Percentiles rank a stretch among this genome's conserved stretches.
Conservation (phyloP, 2,113 vertebrate genomes). For the Craseonycteris thonglongyai region DNA sequence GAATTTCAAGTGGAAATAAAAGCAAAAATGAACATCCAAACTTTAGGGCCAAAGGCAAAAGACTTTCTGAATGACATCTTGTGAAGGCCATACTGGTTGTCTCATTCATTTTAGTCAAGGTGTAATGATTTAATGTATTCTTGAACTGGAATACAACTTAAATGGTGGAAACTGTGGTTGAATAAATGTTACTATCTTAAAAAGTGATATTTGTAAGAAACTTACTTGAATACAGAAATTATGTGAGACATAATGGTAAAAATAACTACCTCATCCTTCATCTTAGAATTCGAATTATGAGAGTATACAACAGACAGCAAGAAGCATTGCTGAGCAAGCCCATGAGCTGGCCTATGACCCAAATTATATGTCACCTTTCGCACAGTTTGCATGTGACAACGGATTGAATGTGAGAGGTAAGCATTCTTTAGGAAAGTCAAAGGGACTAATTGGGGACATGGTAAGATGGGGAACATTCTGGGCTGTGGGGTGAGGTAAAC, state of each 20-base stretch:
- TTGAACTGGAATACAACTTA: not conserved
- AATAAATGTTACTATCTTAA: not conserved
- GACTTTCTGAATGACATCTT: not conserved
- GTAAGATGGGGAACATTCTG: not conserved
- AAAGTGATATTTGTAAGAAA: not conserved
- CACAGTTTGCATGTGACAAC: conserved; percentile 98
- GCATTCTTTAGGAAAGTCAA: conserved; percentile 34
- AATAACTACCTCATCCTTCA: not conserved
- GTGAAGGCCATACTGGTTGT: not conserved
- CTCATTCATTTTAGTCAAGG: not conserved
- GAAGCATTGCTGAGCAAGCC: conserved; percentile 97
- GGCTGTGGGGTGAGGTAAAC: not conserved
- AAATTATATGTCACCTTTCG: conserved; percentile 99
- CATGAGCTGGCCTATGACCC: conserved; percentile 98
- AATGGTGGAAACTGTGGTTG: not conserved
- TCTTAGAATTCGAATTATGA: conserved; percentile 94
- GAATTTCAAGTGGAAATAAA: not conserved
- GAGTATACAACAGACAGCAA: conserved; percentile 95
- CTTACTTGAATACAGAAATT: not conserved
- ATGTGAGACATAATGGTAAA: not conserved
- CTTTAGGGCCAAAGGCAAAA: not conserved
- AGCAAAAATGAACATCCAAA: not conserved
- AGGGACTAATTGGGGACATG: not conserved
- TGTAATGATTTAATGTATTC: not conserved
- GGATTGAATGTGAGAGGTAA: conserved; percentile 98